These are phyloP conservation scores for Gymnobelideus leadbeateri DNA, from an alignment of 2,113 vertebrate species.

Conservation along the genomic window DNA sequence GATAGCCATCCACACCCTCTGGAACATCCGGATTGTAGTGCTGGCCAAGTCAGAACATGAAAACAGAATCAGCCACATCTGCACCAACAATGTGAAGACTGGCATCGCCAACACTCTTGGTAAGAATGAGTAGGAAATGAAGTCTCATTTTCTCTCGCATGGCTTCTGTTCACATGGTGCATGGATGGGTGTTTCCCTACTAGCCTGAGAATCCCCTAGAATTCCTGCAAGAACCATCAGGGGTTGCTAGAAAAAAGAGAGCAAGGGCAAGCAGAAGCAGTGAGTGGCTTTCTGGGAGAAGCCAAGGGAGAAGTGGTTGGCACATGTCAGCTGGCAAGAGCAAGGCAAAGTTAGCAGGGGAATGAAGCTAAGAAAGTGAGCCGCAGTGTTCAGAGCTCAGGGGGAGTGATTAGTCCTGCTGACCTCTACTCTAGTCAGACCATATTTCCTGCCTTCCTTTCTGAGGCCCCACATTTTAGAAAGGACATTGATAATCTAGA, in stretches of 20 bases:
- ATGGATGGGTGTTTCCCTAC: not conserved
- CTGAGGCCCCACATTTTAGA: not conserved
- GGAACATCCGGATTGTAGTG: conserved; percentile 96
- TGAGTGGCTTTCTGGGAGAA: not conserved
- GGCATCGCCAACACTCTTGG: conserved; percentile 97
- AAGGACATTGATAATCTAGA: not conserved
- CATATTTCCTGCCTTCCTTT: not conserved
- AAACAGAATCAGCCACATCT: conserved; percentile 96
- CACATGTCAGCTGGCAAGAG: not conserved
- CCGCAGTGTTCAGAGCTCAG: no score
- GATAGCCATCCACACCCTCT: conserved; percentile 95
- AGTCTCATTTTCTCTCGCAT: not conserved
- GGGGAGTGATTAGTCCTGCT: not conserved
- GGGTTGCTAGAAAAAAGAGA: not conserved
- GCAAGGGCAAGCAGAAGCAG: not conserved
- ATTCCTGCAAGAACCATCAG: not conserved
- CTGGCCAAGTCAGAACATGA: conserved; percentile 96
- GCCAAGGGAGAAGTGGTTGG: not conserved
- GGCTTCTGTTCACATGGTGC: not conserved
- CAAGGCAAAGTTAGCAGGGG: not conserved
- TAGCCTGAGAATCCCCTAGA: not conserved
- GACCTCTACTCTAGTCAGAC: not conserved
- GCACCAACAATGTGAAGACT: conserved; percentile 94
- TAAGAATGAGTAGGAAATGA: conserved; percentile 73
- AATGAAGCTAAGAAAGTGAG: not conserved